Evolutionary conservation across 2,113 vertebrate genomes (phyloP).

Genomic region (Urocolius indicus): DNA sequence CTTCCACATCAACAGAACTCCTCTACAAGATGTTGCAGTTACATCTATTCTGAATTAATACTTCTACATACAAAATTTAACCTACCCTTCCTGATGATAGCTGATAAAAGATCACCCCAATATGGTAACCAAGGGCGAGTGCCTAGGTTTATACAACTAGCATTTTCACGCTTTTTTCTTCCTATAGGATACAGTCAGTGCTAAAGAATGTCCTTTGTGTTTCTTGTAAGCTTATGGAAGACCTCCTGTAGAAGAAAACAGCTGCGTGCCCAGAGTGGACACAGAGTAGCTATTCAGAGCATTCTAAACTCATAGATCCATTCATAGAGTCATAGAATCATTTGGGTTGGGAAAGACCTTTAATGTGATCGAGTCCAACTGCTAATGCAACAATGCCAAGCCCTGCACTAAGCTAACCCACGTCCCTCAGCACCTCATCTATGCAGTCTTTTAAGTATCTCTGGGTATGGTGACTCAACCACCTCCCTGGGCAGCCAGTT

Average conservation of each 20-base stretch:
- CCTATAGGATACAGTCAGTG: no score
- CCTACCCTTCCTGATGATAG: background rate
- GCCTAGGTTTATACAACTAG: background rate
- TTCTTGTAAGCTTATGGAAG: background rate
- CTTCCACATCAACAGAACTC: background rate
- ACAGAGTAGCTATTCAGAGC: background rate
- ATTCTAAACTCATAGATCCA: background rate
- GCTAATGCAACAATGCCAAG: no score
- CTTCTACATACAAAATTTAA: background rate
- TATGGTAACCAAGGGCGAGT: background rate
- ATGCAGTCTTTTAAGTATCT: no score
- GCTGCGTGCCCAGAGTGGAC: background rate
- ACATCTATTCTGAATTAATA: background rate
- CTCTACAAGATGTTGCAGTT: background rate
- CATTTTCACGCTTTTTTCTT: rapidly evolving
- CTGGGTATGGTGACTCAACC: no score
- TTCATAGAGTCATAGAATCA: no score
- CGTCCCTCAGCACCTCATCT: no score
- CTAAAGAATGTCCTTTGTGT: rapidly evolving
- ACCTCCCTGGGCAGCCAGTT: no score
- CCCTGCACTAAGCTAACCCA: no score
- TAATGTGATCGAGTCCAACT: no score
- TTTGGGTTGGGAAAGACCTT: no score
- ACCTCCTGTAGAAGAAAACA: background rate
- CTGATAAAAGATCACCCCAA: background rate